phyloP scores from a whole-genome alignment of 92 coral and sea anemone genomes.

The Ricordea florida region DNA sequence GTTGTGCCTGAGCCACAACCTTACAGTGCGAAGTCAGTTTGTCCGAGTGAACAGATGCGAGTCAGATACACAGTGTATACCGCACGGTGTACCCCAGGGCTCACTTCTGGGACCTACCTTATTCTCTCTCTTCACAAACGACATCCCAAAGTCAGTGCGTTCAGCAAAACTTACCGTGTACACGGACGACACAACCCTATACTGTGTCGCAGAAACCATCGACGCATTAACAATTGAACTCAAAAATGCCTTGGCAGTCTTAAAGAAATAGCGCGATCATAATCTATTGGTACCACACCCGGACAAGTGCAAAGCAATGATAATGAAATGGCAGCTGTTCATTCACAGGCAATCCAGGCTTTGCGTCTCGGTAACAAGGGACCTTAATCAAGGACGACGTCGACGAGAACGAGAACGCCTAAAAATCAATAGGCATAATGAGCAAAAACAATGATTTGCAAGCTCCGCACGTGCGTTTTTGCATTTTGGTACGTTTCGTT shows the following conservation, averaged over 20 bases:
- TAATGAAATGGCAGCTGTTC: background rate
- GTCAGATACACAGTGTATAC: background rate
- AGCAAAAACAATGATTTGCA: too few relatives aligned
- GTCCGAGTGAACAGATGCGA: background rate
- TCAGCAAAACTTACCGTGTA: background rate
- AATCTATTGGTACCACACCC: conserved; percentile 1
- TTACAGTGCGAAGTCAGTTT: too few relatives aligned
- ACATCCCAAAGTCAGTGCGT: conserved; percentile 14
- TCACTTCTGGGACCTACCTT: conserved; percentile 24
- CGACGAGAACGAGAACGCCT: too few relatives aligned
- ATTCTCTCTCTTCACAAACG: conserved; percentile 42
- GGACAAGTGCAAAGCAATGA: conserved; percentile 10
- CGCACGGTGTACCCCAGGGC: conserved; percentile 40
- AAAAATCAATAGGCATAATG: too few relatives aligned
- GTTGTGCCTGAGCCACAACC: too few relatives aligned
- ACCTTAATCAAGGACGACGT: too few relatives aligned
- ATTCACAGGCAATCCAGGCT: conserved; percentile 1
- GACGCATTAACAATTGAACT: background rate
- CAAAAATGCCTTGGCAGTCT: background rate
- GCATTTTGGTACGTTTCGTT: too few relatives aligned
- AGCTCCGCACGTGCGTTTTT: too few relatives aligned
- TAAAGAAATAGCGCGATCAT: background rate
- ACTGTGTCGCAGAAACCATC: conserved; percentile 15
- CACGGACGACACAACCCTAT: conserved; percentile 31
- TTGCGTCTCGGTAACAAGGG: background rate